These are phyloP conservation scores for Pangasianodon hypophthalmus DNA, from an alignment of 2,113 vertebrate genomes.

Conservation along the genomic window DNA sequence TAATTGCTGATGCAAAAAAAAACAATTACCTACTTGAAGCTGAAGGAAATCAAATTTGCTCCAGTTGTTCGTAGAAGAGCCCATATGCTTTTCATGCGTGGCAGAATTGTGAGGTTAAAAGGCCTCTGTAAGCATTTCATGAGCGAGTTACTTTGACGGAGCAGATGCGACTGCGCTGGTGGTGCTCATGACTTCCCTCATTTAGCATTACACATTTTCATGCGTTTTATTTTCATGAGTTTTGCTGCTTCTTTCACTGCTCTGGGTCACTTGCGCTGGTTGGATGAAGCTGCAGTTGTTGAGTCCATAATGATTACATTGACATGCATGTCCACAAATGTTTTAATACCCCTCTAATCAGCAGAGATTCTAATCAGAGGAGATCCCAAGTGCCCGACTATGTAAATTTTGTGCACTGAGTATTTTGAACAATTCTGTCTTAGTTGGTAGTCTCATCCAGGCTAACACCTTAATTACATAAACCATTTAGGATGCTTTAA, in stretches of 20 bases:
- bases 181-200: neutral
- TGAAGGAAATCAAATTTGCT: neutral
- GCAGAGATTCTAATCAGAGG: neutral
- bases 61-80: neutral
- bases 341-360: neutral
- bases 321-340: neutral
- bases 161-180: neutral
- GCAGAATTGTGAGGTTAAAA: neutral
- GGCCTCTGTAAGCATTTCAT: neutral
- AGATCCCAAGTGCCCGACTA: neutral
- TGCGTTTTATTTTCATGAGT: neutral
- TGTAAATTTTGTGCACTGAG: neutral
- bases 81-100: neutral
- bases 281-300: neutral
- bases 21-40: neutral
- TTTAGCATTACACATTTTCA: neutral
- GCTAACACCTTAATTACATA: constrained; percentile 46
- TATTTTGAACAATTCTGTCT: constrained; percentile 24
- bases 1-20: constrained; percentile 17
- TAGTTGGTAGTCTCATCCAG: constrained; percentile 25
- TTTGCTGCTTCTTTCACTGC: neutral
- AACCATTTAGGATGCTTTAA: constrained; percentile 48
- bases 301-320: neutral
- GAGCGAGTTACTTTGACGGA: neutral
- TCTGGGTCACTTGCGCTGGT: neutral